These are phyloP conservation scores for Ammodytes marinus DNA, from an alignment of 2,113 vertebrate genomes.

Conservation along the genomic window DNA sequence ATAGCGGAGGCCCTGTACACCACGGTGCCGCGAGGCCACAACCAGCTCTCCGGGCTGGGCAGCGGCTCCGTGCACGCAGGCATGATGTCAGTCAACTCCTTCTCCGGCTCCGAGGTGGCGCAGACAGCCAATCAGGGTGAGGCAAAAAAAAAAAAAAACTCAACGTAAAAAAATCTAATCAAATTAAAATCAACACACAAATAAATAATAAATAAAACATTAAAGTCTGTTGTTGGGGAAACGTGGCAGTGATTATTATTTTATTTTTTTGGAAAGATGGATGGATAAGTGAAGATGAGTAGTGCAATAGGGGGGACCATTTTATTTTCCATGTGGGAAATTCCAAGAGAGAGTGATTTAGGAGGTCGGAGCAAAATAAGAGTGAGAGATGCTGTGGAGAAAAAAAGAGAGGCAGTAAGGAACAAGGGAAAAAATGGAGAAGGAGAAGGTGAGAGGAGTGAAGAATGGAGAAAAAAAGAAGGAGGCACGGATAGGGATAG, in stretches of 20 bases:
- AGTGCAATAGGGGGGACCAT: conserved; percentile 14
- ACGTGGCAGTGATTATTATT: conserved; percentile 1
- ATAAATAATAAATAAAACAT: not conserved
- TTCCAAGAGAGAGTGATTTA: conserved; percentile 59
- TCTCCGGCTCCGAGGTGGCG: conserved; percentile 80
- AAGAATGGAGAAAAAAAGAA: conserved; percentile 74
- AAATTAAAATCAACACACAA: too few species aligned
- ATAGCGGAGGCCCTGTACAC: conserved; percentile 96
- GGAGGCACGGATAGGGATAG: conserved; percentile 71
- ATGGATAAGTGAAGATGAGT: conserved; percentile 28
- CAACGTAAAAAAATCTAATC: not conserved
- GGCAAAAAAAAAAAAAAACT: conserved; percentile 7
- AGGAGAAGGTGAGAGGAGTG: conserved; percentile 71
- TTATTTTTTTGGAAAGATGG: not conserved
- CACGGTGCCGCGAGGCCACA: conserved; percentile 93
- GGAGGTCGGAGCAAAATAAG: conserved; percentile 24
- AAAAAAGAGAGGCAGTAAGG: conserved; percentile 37
- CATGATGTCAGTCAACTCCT: conserved; percentile 84
- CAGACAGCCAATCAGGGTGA: conserved; percentile 84
- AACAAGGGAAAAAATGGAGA: conserved; percentile 58
- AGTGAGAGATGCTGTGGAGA: conserved; percentile 5
- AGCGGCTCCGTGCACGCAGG: conserved; percentile 78
- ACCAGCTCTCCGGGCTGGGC: conserved; percentile 87
- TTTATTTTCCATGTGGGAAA: conserved; percentile 70
- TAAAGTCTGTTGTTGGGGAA: conserved; percentile 21